Percentiles rank a stretch among this genome's conserved stretches.
phyloP scores from a whole-genome alignment of 2,113 vertebrate species.

The Puma concolor region DNA sequence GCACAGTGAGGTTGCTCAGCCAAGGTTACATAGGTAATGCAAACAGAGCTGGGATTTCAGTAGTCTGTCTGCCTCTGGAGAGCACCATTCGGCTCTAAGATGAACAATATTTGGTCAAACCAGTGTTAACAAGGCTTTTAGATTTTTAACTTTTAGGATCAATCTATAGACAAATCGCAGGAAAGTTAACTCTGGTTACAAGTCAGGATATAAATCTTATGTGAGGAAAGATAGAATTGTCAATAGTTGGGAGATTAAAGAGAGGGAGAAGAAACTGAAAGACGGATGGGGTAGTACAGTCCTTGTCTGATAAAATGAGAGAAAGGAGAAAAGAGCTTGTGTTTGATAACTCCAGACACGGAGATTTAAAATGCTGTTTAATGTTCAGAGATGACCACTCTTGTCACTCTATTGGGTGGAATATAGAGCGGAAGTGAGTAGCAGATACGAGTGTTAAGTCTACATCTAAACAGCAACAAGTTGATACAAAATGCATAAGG shows the following conservation, averaged over 20 bases:
- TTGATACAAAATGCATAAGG: not conserved
- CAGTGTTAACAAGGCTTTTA: not conserved
- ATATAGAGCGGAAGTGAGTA: not conserved
- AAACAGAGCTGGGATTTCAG: not conserved
- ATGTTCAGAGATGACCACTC: not conserved
- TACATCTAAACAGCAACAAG: constrained; percentile 20
- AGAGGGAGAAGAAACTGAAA: not conserved
- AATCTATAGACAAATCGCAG: not conserved
- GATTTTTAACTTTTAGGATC: constrained; percentile 4
- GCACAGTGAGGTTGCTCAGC: not conserved
- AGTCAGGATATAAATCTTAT: not conserved
- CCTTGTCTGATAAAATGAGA: not conserved
- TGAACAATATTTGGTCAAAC: not conserved
- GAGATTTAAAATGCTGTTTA: constrained; percentile 7
- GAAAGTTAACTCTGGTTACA: not conserved
- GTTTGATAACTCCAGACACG: not conserved
- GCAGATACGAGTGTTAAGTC: not conserved
- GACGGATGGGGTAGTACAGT: not conserved
- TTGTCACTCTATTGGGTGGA: not conserved
- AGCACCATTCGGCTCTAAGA: not conserved
- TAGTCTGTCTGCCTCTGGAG: not conserved
- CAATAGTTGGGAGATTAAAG: not conserved
- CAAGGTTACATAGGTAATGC: not conserved
- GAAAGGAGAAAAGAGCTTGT: not conserved
- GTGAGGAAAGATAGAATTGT: not conserved